These are phyloP conservation scores for Chelmon rostratus DNA, from an alignment of 2,797 vertebrate species.

Conservation along the genomic window DNA sequence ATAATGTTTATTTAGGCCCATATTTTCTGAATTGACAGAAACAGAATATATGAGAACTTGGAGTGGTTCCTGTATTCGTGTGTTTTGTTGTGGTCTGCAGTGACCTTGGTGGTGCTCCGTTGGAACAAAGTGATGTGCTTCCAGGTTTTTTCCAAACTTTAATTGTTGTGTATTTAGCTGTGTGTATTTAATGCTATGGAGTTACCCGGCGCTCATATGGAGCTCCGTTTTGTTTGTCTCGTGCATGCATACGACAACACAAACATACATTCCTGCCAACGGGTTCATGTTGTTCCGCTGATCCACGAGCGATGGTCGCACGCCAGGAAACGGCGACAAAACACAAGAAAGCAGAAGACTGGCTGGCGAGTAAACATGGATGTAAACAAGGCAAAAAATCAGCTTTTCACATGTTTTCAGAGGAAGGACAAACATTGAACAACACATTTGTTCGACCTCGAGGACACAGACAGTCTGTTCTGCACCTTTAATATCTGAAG, in stretches of 20 bases:
- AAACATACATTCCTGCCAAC: background rate
- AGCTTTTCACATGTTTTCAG: background rate
- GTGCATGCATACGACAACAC: background rate
- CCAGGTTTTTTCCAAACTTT: too few relatives aligned
- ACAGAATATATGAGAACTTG: too few relatives aligned
- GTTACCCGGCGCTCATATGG: background rate
- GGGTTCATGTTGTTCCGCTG: background rate
- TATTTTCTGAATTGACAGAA: too few relatives aligned
- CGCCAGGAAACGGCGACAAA: background rate
- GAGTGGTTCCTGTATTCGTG: too few relatives aligned
- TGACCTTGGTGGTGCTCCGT: too few relatives aligned
- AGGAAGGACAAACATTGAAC: background rate
- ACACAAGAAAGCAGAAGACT: background rate
- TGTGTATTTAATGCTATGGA: background rate
- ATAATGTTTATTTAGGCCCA: background rate
- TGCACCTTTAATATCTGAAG: constrained; percentile 11
- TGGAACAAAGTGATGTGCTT: too few relatives aligned
- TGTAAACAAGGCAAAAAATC: background rate
- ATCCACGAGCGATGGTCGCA: background rate
- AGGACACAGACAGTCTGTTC: background rate
- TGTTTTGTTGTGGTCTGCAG: background rate
- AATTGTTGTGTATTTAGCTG: background rate
- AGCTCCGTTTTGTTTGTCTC: constrained; percentile 1
- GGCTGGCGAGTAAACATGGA: background rate
- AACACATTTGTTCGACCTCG: background rate